Evolutionary conservation across 2,797 vertebrate genomes (phyloP).

Genomic region (Psittacula echo): DNA sequence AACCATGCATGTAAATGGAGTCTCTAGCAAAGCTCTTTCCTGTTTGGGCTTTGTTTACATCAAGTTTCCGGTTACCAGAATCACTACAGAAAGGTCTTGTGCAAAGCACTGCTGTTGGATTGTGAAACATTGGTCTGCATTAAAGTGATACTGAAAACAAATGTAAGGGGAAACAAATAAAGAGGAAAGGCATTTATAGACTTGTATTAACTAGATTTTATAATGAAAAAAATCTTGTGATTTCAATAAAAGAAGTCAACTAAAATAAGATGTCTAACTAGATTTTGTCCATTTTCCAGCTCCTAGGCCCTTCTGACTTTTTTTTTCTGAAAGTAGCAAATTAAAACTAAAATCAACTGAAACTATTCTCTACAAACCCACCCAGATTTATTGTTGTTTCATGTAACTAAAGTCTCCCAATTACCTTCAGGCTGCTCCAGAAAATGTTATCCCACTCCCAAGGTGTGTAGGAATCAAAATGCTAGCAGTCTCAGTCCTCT

Average conservation of each 20-base stretch:
- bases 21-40: neutral
- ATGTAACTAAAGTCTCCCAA: neutral
- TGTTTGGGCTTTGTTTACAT: neutral
- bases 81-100: neutral
- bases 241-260: neutral
- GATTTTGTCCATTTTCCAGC: neutral
- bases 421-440: neutral
- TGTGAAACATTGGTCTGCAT: neutral
- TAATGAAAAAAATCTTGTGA: neutral
- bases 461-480: neutral
- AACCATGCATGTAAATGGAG: neutral
- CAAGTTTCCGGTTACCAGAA: neutral
- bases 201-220: neutral
- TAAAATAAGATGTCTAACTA: neutral
- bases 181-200: neutral
- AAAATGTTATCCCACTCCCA: neutral
- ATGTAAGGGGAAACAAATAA: neutral
- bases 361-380: neutral
- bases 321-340: too few species aligned
- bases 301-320: neutral
- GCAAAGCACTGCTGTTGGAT: neutral
- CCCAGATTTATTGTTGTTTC: neutral
- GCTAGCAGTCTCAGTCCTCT: neutral
- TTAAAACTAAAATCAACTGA: too few species aligned
- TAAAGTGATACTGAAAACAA: neutral